Conservation (phyloP, 2,888 invertebrate species). For the Lathronympha strigana region DNA sequence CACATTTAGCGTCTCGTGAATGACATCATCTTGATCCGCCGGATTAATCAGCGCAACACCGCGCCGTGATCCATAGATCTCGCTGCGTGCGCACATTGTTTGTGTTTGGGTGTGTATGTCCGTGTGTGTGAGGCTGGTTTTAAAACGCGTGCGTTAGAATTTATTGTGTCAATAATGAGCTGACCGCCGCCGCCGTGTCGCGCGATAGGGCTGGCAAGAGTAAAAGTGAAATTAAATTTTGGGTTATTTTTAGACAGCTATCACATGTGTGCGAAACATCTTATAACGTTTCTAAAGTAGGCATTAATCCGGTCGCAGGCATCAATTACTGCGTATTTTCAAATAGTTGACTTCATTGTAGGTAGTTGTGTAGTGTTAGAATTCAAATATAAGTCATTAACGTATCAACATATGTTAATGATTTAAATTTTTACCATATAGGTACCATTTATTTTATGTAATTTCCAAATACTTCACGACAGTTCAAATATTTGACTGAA, state of each 20-base stretch:
- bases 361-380: no score
- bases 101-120: conserved; percentile 18
- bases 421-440: no score
- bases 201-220: conserved; percentile 54
- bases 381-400: no score
- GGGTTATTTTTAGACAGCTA: neutral
- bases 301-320: no score
- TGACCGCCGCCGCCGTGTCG: conserved; percentile 53
- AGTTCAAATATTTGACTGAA: no score
- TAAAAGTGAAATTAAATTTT: conserved; percentile 7
- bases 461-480: no score
- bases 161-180: conserved; percentile 80
- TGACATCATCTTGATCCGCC: conserved; percentile 8
- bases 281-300: no score
- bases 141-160: conserved; percentile 77
- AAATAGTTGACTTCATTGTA: no score
- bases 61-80: conserved; percentile 36
- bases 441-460: no score
- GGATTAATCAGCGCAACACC: conserved; percentile 10
- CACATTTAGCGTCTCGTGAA: neutral
- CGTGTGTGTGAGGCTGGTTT: conserved; percentile 64
- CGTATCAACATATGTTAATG: no score
- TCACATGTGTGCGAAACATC: neutral
- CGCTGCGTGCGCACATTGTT: conserved; percentile 15
- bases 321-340: no score